These are phyloP conservation scores for Drosophila mimetica DNA, from an alignment of 2,888 invertebrate genomes.

Conservation along the genomic window DNA sequence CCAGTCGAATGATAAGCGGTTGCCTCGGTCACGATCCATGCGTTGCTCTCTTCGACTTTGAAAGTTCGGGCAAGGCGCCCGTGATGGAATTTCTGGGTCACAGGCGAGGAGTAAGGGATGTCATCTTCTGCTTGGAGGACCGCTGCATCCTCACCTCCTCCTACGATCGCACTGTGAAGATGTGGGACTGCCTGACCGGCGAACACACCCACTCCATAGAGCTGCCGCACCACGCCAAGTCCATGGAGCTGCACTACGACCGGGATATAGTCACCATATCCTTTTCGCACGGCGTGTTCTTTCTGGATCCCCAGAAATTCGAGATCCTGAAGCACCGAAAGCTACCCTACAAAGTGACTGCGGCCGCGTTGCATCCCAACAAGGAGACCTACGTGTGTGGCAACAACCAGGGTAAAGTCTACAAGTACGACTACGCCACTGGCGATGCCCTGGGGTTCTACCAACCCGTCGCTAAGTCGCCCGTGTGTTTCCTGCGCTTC, in stretches of 20 bases:
- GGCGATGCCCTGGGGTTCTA: constrained; percentile 84
- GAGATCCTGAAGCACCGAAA: constrained; percentile 91
- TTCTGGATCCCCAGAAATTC: constrained; percentile 89
- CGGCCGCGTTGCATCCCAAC: constrained; percentile 94
- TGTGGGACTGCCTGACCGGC: constrained; percentile 91
- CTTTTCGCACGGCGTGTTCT: constrained; percentile 88
- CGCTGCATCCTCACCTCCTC: constrained; percentile 92
- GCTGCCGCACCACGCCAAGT: constrained; percentile 91
- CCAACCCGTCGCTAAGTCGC: accelerated
- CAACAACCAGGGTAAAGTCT: constrained; percentile 96
- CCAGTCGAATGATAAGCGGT: constrained; percentile 91
- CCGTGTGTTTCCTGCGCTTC: neutral
- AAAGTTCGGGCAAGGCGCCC: constrained; percentile 86
- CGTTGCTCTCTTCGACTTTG: constrained; percentile 91
- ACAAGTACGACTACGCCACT: constrained; percentile 95
- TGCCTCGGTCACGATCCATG: constrained; percentile 93
- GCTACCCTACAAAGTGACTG: constrained; percentile 92
- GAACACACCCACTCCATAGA: constrained; percentile 91
- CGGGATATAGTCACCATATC: constrained; percentile 93
- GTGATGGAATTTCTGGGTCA: constrained; percentile 90
- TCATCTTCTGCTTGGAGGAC: constrained; percentile 90
- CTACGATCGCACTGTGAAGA: constrained; percentile 93
- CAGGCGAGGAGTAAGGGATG: constrained; percentile 91
- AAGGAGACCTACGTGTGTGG: constrained; percentile 93
- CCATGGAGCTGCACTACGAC: constrained; percentile 94